Evolutionary conservation across 2,888 invertebrate genomes (phyloP).

Genomic region (Halictus ligatus): DNA sequence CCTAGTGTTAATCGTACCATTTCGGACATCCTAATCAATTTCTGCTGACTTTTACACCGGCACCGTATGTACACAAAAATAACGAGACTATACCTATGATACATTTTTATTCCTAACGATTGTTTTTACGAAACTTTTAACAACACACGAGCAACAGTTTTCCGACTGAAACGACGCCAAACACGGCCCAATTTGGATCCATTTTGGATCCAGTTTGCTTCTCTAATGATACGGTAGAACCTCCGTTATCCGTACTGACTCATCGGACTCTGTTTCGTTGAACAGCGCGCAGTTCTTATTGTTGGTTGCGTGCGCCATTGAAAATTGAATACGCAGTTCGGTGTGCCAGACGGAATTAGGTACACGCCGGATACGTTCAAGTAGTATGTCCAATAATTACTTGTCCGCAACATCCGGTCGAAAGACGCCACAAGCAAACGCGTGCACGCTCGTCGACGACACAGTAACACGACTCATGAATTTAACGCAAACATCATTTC

Average conservation of each 20-base stretch:
- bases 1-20: not conserved
- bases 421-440: constrained; percentile 1
- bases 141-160: not conserved
- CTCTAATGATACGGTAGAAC: not conserved
- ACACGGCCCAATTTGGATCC: not conserved
- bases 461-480: constrained; percentile 1
- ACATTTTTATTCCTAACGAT: too few relatives aligned
- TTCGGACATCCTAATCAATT: not conserved
- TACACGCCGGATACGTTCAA: not conserved
- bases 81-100: too few relatives aligned
- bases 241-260: not conserved
- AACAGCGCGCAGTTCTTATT: not conserved
- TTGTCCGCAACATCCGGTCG: constrained; percentile 1
- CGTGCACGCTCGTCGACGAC: not conserved
- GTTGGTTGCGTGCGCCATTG: not conserved
- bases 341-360: not conserved
- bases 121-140: not conserved
- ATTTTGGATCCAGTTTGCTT: not conserved
- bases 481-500: constrained; percentile 24
- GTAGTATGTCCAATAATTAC: constrained; percentile 10
- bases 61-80: too few relatives aligned
- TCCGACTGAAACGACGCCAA: not conserved
- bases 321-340: not conserved
- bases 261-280: not conserved
- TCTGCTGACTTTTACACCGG: too few relatives aligned